These are phyloP conservation scores for Acanthaster planci DNA, from an alignment of 35 echinoderm and acorn worm species.

Conservation along the genomic window DNA sequence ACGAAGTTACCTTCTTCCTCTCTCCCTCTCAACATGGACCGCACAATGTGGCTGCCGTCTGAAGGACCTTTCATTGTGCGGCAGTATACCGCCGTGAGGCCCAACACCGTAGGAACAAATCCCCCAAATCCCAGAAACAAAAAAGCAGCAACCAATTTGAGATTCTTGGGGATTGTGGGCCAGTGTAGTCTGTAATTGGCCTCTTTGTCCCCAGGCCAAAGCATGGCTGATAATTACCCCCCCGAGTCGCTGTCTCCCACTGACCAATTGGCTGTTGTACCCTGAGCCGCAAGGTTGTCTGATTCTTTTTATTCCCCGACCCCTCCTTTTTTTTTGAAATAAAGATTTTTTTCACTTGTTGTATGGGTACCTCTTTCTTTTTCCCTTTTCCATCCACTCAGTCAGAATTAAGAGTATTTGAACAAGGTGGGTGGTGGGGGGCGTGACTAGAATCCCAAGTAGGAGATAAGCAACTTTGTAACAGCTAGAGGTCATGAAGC, in stretches of 20 bases:
- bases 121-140: slow-evolving; percentile 7
- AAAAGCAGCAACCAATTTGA: not conserved
- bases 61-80: slow-evolving; percentile 6
- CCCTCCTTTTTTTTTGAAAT: too few species aligned
- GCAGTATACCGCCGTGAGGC: not conserved
- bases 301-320: too few species aligned
- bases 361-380: too few species aligned
- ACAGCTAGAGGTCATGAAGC: too few species aligned
- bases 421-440: too few species aligned
- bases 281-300: not conserved
- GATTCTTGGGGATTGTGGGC: slow-evolving; percentile 13
- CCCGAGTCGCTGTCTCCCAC: not conserved
- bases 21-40: not conserved
- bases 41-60: not conserved
- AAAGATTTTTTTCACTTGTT: too few species aligned
- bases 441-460: too few species aligned
- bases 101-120: not conserved
- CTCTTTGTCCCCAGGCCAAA: not conserved
- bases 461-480: too few species aligned
- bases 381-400: too few species aligned
- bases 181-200: slow-evolving; percentile 28
- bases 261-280: not conserved
- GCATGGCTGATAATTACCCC: not conserved
- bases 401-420: too few species aligned
- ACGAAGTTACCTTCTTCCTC: not conserved